Base-by-base conservation (phyloP, 2,888 invertebrate species). In the Labia minor region DNA sequence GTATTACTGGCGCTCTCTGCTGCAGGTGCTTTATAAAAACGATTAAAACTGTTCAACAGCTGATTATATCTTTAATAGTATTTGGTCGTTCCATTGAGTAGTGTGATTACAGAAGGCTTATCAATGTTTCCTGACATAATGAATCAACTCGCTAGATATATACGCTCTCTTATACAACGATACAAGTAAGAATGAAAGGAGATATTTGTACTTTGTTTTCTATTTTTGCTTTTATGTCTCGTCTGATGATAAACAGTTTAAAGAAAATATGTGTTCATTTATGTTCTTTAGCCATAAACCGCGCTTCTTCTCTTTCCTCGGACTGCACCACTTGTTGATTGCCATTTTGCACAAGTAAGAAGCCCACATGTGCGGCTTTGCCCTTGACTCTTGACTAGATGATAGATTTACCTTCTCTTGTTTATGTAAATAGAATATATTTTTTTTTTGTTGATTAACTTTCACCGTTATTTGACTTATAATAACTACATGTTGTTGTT, bases 261-360 rank as follows among this genome's bases (percentile, higher is more conserved):
- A 3, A 6, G 3, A 26, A 26, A 26, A 26, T 26, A 3, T 26
- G 4, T 26, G 26, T 26, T 26, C 26, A 26, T 26, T 26, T 26
- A 26, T 26, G 26, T 26, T 26, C 26, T 26, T 8, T 49, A 49
- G 49, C 49, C 49, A 49, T 49, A 49, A 49, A 14, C 49, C 49
- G 49, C 49, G 49, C 49, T 49, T 49, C 49, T 49, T 49, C 49
- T 11, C 49, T 49, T 49, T 49, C 49, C 49, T 49, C n/a, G 49
- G 49, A 3, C 49, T 49, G 16, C 49, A 49, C 16, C 49, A 49
- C 49, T 49, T 49, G 49, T 49, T 49, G 49, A 49, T 49, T 49
- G 49, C 49, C 49, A 49, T 49, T 49, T 49, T 49, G 16, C 49
- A 49, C 49, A 49, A 49, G 49, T 49, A 49, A 49, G 49, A 11